Evolutionary conservation across 2,888 invertebrate genomes (phyloP).

Genomic region (Volucella zonaria): DNA sequence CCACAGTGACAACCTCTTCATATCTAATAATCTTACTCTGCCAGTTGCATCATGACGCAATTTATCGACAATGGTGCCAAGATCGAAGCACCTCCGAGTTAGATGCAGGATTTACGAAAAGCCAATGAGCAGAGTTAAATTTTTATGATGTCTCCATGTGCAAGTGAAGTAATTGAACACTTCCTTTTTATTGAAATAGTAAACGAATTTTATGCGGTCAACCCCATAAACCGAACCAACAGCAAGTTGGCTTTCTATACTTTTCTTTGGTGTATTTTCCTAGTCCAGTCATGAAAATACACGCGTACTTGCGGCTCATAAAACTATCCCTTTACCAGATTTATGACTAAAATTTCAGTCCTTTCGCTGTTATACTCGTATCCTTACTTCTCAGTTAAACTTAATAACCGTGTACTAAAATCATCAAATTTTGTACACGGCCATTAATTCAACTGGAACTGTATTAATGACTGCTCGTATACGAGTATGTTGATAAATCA

Average conservation of each 20-base stretch:
- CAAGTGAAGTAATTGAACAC: slow-evolving; percentile 45
- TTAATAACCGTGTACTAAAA: slow-evolving; percentile 54
- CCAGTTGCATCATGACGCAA: too few relatives aligned
- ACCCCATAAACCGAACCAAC: slow-evolving; percentile 13
- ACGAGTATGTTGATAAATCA: slow-evolving; percentile 47
- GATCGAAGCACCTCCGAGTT: too few relatives aligned
- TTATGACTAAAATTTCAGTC: slow-evolving; percentile 27
- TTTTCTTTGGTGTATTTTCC: neutral
- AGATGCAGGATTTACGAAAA: too few relatives aligned
- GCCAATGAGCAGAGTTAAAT: slow-evolving; percentile 5
- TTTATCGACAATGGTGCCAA: too few relatives aligned
- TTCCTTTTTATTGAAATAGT: slow-evolving; percentile 44
- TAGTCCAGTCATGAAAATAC: slow-evolving; percentile 13
- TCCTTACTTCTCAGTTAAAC: slow-evolving; percentile 26
- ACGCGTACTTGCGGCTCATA: slow-evolving; percentile 12
- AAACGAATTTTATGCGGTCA: slow-evolving; percentile 19
- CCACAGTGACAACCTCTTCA: too few relatives aligned
- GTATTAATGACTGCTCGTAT: slow-evolving; percentile 53
- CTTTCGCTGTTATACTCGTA: neutral
- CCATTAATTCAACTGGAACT: slow-evolving; percentile 45
- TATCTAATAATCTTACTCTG: too few relatives aligned
- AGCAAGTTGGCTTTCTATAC: neutral
- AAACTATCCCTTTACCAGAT: slow-evolving; percentile 45
- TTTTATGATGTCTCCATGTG: slow-evolving; percentile 31
- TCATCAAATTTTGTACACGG: slow-evolving; percentile 41